Percentiles rank a stretch among this genome's conserved stretches.
Conservation (phyloP, 1,140 invertebrate genomes). For the Leptinotarsa lineolata region DNA sequence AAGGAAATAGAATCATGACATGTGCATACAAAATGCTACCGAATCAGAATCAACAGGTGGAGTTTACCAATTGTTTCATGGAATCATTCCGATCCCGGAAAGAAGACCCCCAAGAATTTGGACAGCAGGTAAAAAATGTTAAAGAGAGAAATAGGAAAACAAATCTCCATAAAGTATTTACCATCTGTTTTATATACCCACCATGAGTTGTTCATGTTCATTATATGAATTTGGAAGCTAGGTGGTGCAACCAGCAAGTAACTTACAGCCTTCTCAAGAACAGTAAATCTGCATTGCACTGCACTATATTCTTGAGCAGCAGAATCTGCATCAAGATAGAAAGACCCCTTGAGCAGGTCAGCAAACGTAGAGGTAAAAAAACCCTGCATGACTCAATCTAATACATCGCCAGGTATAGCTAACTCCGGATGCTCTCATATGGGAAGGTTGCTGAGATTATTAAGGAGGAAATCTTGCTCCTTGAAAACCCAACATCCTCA, state of each 20-base stretch:
- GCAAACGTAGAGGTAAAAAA: too few relatives aligned
- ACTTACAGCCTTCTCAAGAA: background rate
- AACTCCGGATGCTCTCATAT: too few relatives aligned
- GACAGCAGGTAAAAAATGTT: conserved; percentile 37
- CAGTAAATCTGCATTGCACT: background rate
- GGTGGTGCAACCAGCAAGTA: background rate
- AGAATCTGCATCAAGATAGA: too few relatives aligned
- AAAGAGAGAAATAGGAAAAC: background rate
- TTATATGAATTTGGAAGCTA: background rate
- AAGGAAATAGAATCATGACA: conserved; percentile 48
- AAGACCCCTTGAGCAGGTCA: too few relatives aligned
- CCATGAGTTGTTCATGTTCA: background rate
- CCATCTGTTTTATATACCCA: background rate
- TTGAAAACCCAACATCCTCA: too few relatives aligned
- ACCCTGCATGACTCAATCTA: too few relatives aligned
- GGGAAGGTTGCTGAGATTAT: too few relatives aligned
- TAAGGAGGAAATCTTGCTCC: too few relatives aligned
- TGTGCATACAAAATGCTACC: conserved; percentile 43
- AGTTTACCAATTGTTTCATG: conserved; percentile 53
- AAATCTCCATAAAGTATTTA: background rate
- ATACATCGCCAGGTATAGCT: too few relatives aligned
- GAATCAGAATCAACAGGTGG: conserved; percentile 44
- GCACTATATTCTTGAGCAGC: too few relatives aligned
- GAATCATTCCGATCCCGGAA: conserved; percentile 33
- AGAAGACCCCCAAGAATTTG: conserved; percentile 34